A percentile compares a stretch with the other conserved stretches of the same genome.
These are phyloP conservation scores for Lasioglossum pauxillum DNA, from an alignment of 2,888 invertebrate species.

Conservation along the genomic window DNA sequence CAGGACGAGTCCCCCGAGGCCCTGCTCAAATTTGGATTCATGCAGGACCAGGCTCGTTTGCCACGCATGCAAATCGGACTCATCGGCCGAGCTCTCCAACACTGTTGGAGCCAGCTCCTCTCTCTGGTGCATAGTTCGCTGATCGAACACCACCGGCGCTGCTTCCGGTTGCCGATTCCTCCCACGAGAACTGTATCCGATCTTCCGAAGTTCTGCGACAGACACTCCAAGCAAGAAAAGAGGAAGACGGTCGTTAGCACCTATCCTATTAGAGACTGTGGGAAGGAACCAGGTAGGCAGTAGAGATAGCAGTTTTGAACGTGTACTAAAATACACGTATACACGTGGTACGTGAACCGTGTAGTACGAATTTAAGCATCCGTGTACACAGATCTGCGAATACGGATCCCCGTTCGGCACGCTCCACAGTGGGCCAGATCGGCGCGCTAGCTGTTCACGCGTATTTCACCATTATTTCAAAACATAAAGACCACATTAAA, in stretches of 20 bases:
- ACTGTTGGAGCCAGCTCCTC: neutral
- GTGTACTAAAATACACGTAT: too few relatives aligned
- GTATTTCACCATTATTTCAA: too few relatives aligned
- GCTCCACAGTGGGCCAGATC: too few relatives aligned
- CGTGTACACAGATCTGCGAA: too few relatives aligned
- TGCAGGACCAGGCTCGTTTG: constrained; percentile 75
- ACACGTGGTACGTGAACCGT: too few relatives aligned
- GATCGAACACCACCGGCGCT: neutral
- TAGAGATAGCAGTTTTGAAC: too few relatives aligned
- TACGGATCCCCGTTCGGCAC: too few relatives aligned
- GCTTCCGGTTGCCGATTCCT: neutral
- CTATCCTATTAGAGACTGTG: neutral
- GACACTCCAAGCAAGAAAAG: neutral
- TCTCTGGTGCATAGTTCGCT: neutral
- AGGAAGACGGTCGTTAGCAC: neutral
- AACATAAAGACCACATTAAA: too few relatives aligned
- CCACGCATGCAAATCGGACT: constrained; percentile 74
- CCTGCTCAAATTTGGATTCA: constrained; percentile 80
- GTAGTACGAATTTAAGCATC: too few relatives aligned
- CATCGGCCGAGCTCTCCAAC: neutral
- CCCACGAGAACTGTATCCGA: neutral
- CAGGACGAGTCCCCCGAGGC: constrained; percentile 45
- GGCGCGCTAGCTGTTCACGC: too few relatives aligned
- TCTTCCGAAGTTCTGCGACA: neutral
- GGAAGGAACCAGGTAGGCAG: neutral